phyloP scores from a whole-genome alignment of 1,140 invertebrate species.

The Temnothorax longispinosus region DNA sequence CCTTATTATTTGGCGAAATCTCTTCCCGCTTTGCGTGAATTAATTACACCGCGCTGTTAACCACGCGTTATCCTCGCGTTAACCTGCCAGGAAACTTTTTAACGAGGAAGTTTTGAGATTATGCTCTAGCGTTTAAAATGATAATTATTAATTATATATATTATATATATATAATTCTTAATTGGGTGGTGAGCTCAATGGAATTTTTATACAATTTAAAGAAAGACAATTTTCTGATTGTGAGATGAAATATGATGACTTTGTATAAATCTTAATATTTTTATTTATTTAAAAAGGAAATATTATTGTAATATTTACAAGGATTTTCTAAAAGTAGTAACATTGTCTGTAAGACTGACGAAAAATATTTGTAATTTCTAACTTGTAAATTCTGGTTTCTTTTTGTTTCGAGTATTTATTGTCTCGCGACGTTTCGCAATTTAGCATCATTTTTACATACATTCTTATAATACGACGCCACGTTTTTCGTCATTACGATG shows the following conservation, averaged over 20 bases:
- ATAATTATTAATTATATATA: not conserved
- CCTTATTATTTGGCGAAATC: slow-evolving; percentile 25
- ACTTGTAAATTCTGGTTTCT: not conserved
- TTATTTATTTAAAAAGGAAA: not conserved
- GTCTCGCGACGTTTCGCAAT: not conserved
- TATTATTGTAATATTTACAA: not conserved
- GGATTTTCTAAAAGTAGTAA: not conserved
- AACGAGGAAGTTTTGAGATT: not conserved
- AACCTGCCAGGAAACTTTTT: not conserved
- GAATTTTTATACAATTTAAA: not conserved
- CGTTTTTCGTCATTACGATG: not conserved
- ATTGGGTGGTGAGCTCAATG: not conserved
- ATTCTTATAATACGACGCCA: not conserved
- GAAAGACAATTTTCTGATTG: not conserved
- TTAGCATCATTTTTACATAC: not conserved
- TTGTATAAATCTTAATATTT: not conserved
- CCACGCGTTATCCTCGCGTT: slow-evolving; percentile 2
- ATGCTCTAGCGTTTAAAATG: not conserved
- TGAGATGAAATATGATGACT: not conserved
- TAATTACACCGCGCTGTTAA: slow-evolving; percentile 23
- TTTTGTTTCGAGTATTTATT: not conserved
- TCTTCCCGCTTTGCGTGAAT: slow-evolving; percentile 3
- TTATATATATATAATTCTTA: not conserved
- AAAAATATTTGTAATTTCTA: not conserved
- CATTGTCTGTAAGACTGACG: not conserved